phyloP scores from a whole-genome alignment of 2,888 invertebrate genomes.

The Allygus modestus region DNA sequence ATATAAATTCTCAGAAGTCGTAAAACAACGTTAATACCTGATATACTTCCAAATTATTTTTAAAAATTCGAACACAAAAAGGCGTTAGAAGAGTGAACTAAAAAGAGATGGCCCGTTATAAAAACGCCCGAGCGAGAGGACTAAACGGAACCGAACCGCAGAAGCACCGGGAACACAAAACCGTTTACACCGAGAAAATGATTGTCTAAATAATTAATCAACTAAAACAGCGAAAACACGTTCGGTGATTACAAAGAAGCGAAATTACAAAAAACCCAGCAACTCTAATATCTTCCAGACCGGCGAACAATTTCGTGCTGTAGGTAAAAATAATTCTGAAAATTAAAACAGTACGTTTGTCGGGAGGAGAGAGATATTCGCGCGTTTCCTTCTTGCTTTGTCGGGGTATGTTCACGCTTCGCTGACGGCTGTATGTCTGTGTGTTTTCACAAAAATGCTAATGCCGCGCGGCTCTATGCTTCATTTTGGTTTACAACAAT shows the following conservation, averaged over 20 bases:
- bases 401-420: constrained; percentile 56
- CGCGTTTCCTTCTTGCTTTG: constrained; percentile 58
- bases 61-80: no score
- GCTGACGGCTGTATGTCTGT: constrained; percentile 9
- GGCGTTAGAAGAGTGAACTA: no score
- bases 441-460: constrained; percentile 62
- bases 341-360: constrained; percentile 63
- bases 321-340: constrained; percentile 63
- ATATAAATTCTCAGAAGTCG: no score
- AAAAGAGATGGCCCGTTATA: no score
- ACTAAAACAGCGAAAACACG: constrained; percentile 59
- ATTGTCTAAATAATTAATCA: constrained; percentile 60
- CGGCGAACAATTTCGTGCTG: constrained; percentile 53
- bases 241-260: constrained; percentile 59
- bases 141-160: not conserved
- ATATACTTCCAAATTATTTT: no score
- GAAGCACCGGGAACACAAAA: constrained; percentile 1
- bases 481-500: constrained; percentile 63
- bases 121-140: not conserved
- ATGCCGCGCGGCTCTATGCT: constrained; percentile 57
- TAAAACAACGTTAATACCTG: no score
- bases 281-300: constrained; percentile 61
- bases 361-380: constrained; percentile 38
- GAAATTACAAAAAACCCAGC: constrained; percentile 56
- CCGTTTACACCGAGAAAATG: constrained; percentile 47